A percentile compares a stretch with the other conserved stretches of the same genome.
phyloP scores from a whole-genome alignment of 2,113 vertebrate genomes.

The Vanacampus margaritifer region DNA sequence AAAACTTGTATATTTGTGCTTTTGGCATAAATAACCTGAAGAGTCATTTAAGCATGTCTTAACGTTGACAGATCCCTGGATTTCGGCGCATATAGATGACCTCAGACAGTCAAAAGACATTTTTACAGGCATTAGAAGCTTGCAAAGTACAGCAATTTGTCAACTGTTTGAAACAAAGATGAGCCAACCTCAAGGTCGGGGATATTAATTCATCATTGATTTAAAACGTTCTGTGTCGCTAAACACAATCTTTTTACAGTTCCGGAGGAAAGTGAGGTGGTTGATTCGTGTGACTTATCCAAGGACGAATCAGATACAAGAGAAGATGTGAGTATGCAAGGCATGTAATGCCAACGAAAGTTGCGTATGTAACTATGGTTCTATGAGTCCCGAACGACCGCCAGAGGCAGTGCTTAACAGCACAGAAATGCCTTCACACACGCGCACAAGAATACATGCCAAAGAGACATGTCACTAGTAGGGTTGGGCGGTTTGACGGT shows the following conservation, averaged over 20 bases:
- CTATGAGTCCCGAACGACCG: too few relatives aligned
- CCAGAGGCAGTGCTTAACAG: too few relatives aligned
- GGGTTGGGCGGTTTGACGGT: too few relatives aligned
- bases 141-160: slow-evolving; percentile 85
- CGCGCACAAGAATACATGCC: too few relatives aligned
- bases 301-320: slow-evolving; percentile 36
- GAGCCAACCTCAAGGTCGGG: slow-evolving; percentile 55
- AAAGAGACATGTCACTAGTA: too few relatives aligned
- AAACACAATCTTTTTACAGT: slow-evolving; percentile 41
- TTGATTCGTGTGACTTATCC: slow-evolving; percentile 53
- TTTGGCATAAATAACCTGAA: background rate
- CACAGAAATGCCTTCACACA: too few relatives aligned
- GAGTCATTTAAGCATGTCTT: slow-evolving; percentile 8
- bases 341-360: too few relatives aligned
- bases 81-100: slow-evolving; percentile 90
- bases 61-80: slow-evolving; percentile 81
- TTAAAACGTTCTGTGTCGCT: background rate
- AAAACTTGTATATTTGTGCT: background rate
- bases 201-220: background rate
- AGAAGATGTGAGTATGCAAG: slow-evolving; percentile 49
- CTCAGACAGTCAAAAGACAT: slow-evolving; percentile 84
- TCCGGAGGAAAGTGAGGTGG: slow-evolving; percentile 53
- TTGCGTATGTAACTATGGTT: too few relatives aligned
- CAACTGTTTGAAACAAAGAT: slow-evolving; percentile 77
- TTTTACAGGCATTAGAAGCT: slow-evolving; percentile 79